phyloP scores from a whole-genome alignment of 2,113 vertebrate species.

The Pipa parva region DNA sequence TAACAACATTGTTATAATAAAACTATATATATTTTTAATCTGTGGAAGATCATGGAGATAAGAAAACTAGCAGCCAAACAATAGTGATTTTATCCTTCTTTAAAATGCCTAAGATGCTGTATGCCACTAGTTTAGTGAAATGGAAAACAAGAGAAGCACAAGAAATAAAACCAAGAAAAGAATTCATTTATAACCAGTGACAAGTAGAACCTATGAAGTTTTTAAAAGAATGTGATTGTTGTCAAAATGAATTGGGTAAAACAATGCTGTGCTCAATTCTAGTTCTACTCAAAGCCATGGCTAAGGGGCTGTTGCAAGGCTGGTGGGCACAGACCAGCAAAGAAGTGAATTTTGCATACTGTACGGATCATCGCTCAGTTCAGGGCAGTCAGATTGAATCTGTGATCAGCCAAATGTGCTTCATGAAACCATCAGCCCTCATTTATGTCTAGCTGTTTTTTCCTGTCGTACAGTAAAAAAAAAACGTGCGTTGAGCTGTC shows the following conservation, averaged over 20 bases:
- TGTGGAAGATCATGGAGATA: too few species aligned
- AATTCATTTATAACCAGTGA: conserved; percentile 77
- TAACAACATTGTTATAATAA: too few species aligned
- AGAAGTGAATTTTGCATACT: conserved; percentile 95
- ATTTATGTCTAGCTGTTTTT: conserved; percentile 93
- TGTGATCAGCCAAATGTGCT: conserved; percentile 91
- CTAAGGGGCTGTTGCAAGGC: conserved; percentile 82
- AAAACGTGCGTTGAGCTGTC: conserved; percentile 79
- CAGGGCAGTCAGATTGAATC: conserved; percentile 97
- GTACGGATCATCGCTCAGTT: conserved; percentile 98
- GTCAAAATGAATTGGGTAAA: conserved; percentile 88
- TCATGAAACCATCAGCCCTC: conserved; percentile 96
- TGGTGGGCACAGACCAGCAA: conserved; percentile 95
- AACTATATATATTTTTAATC: too few species aligned
- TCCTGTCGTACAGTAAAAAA: conserved; percentile 82
- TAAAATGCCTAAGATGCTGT: neutral
- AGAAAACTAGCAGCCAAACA: too few species aligned
- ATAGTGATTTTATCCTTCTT: too few species aligned
- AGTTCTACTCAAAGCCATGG: conserved; percentile 80
- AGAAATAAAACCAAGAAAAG: conserved; percentile 42
- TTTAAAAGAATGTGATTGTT: conserved; percentile 92
- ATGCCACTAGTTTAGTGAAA: conserved; percentile 29
- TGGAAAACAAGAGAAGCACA: conserved; percentile 22
- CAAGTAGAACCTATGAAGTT: conserved; percentile 78
- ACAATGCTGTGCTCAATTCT: conserved; percentile 74